Percentiles rank a stretch among this genome's conserved stretches.
These are phyloP conservation scores for Cryptotermes secundus DNA, from an alignment of 1,140 invertebrate species.

Conservation along the genomic window DNA sequence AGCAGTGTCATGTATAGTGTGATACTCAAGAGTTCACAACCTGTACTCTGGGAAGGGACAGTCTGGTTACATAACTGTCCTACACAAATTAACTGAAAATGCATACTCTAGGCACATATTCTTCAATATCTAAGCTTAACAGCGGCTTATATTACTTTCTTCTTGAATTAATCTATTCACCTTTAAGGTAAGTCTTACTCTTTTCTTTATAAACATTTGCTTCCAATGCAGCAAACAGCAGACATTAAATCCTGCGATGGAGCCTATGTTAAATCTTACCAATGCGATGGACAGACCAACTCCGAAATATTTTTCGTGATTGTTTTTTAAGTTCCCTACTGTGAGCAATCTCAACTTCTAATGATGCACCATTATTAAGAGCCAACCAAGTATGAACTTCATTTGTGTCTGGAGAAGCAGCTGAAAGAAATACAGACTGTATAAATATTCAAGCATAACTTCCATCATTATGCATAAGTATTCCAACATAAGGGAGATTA, in stretches of 20 bases:
- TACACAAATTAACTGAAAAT: neutral
- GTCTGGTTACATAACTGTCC: too few species aligned
- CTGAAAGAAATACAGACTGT: neutral
- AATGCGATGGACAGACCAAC: constrained; percentile 52
- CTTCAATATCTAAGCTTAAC: neutral
- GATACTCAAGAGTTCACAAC: too few species aligned
- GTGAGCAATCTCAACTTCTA: constrained; percentile 49
- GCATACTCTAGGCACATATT: neutral
- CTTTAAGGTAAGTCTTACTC: too few species aligned
- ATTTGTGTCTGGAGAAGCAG: constrained; percentile 43
- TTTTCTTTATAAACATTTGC: neutral
- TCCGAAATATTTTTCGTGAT: constrained; percentile 48
- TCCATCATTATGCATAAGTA: neutral
- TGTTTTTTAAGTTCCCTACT: constrained; percentile 48
- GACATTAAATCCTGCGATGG: neutral
- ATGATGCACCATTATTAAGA: constrained; percentile 50
- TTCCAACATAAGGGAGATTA: too few species aligned
- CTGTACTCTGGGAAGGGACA: too few species aligned
- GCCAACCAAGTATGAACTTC: constrained; percentile 50
- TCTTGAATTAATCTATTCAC: too few species aligned
- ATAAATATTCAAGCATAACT: neutral
- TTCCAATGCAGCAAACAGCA: neutral
- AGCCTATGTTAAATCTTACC: constrained; percentile 46
- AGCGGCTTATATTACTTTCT: neutral
- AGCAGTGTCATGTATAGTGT: too few species aligned